Evolutionary conservation across 2,797 vertebrate genomes (phyloP).

Genomic region (Carcharodon carcharias): DNA sequence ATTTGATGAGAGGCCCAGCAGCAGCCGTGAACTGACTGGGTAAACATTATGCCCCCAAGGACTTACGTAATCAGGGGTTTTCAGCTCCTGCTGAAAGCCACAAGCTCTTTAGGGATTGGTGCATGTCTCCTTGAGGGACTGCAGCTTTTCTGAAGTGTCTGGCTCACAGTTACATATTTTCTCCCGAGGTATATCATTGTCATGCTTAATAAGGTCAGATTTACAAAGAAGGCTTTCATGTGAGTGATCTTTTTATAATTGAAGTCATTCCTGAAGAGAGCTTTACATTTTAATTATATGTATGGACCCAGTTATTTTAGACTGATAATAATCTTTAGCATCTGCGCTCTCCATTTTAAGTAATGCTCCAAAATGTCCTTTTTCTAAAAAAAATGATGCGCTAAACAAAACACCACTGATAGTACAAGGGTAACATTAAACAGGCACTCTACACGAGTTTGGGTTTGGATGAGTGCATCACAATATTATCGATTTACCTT

Average conservation of each 20-base stretch:
- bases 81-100: constrained; percentile 24
- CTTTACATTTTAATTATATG: constrained; percentile 31
- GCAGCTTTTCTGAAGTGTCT: constrained; percentile 17
- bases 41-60: neutral
- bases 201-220: constrained; percentile 28
- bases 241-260: constrained; percentile 25
- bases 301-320: constrained; percentile 31
- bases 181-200: constrained; percentile 32
- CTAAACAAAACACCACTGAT: neutral
- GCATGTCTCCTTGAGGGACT: neutral
- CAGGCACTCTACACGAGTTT: neutral
- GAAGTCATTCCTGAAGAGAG: constrained; percentile 16
- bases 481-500: constrained; percentile 12
- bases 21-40: neutral
- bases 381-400: neutral
- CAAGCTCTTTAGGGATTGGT: neutral
- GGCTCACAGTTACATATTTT: constrained; percentile 4
- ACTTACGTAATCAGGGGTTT: neutral
- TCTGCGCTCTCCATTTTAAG: constrained; percentile 28
- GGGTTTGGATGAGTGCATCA: neutral
- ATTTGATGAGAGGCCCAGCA: neutral
- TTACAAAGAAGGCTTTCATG: constrained; percentile 5
- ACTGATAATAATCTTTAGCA: constrained; percentile 33
- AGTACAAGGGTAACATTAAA: neutral
- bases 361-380: neutral